These are phyloP conservation scores for Cairina moschata DNA, from an alignment of 2,113 vertebrate species.

Conservation along the genomic window DNA sequence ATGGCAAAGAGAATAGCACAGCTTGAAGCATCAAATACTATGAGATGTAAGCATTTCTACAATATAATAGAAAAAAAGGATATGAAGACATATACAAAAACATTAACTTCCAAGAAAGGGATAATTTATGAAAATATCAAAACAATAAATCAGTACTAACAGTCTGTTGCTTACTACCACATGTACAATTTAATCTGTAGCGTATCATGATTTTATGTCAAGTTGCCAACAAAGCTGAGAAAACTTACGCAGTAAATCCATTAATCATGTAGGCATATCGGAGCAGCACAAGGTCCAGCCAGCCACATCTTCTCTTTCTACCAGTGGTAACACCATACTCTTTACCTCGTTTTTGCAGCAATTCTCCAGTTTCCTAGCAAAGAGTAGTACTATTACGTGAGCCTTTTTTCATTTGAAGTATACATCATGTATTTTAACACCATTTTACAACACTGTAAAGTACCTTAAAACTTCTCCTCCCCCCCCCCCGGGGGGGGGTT, in stretches of 20 bases:
- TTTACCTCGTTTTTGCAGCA: conserved; percentile 90
- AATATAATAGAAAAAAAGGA: neutral
- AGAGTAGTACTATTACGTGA: neutral
- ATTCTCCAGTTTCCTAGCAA: conserved; percentile 86
- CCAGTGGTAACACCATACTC: conserved; percentile 97
- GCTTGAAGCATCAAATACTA: neutral
- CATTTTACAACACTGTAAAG: neutral
- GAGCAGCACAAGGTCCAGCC: conserved; percentile 94
- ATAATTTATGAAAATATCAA: neutral
- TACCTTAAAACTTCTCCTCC: neutral
- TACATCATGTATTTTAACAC: neutral
- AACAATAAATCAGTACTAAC: neutral
- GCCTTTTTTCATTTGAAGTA: neutral
- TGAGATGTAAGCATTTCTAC: neutral
- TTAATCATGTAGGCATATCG: conserved; percentile 99
- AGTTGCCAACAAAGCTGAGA: neutral
- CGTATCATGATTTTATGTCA: neutral
- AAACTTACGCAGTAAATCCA: conserved; percentile 96
- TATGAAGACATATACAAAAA: neutral
- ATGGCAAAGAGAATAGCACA: neutral
- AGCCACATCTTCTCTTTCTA: conserved; percentile 95
- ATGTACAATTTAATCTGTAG: neutral
- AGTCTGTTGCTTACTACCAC: neutral
- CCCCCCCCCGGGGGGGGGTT: too few species aligned
- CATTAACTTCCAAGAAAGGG: neutral